Evolutionary conservation across 2,113 vertebrate species (phyloP), one percentile per base, ranked within the genome.

Genomic region (Nestor notabilis): DNA sequence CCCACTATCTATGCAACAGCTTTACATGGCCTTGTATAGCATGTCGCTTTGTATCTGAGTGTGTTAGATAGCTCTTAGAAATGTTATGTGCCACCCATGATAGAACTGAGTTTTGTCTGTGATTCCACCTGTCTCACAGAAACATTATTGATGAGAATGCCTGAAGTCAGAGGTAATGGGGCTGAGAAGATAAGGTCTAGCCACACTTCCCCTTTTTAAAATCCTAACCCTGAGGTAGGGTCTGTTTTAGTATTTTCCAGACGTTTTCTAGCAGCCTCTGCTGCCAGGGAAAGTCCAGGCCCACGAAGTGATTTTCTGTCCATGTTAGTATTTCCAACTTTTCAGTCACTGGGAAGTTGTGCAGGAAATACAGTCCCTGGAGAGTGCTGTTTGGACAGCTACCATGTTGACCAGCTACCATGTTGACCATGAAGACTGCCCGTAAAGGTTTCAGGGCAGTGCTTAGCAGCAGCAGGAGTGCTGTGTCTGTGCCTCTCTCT

Each of bases 121-220:
- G 29, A 21, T 87, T 89, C 82, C 81, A 10, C 49, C 35, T 86
- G 24, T 68, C 49, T 69, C 37, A 9, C 24, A 35, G 12, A 58
- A 71, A 21, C 9, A 9, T 24, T 61, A n/a, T 12, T 1, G 5
- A 18, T 64, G n/a, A 41, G n/a, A 71, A 31, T 0, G 0, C 35
- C 69, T 78, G 33, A 39, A 75, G 35, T 55, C 29, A 28, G 35
- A 63, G 82, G 33, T 35, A 37, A 24, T 6, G 33, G 23, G 15
- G 11, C 7, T 21, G 25, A 55, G 53, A 87, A 93, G 64, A 13
- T 28, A 58, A 75, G 41, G 13, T 71, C 28, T 50, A 76, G 10
- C 10, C 46, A 56, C 8, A 17, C 49, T 87, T 43, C 39, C 28
- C 60, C 19, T 28, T n/a, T 74, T 49, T 9, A 58, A 86, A 87